Conservation (phyloP, 2,888 invertebrate species). For the Antheraea assamensis region DNA sequence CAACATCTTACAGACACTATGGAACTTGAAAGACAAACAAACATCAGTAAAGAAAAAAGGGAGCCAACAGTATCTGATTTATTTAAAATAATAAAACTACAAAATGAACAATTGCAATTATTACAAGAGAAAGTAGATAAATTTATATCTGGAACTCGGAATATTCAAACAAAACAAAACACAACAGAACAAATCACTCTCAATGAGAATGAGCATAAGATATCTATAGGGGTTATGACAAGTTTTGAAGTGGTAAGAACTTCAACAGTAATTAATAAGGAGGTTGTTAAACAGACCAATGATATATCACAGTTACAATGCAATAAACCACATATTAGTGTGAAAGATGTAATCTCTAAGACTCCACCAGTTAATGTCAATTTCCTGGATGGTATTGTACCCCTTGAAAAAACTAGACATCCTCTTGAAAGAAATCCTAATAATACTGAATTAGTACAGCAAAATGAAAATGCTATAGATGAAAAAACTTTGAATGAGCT, state of each 20-base stretch:
- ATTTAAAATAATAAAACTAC: slow-evolving; percentile 84
- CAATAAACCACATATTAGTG: slow-evolving; percentile 70
- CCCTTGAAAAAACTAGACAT: slow-evolving; percentile 39
- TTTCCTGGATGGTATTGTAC: slow-evolving; percentile 72
- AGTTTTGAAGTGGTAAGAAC: slow-evolving; percentile 85
- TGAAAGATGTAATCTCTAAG: slow-evolving; percentile 65
- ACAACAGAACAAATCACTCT: slow-evolving; percentile 58
- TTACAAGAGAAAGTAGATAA: slow-evolving; percentile 85
- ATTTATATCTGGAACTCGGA: slow-evolving; percentile 60
- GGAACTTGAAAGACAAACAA: slow-evolving; percentile 52
- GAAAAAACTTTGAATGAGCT: slow-evolving; percentile 73
- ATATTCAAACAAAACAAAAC: slow-evolving; percentile 47
- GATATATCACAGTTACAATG: slow-evolving; percentile 71
- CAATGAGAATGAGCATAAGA: slow-evolving; percentile 74
- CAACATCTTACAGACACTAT: slow-evolving; percentile 44
- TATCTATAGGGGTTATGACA: slow-evolving; percentile 88
- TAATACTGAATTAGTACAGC: slow-evolving; percentile 23
- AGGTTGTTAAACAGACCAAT: slow-evolving; percentile 55
- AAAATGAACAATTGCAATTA: slow-evolving; percentile 85
- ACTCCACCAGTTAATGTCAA: slow-evolving; percentile 59
- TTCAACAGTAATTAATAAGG: slow-evolving; percentile 74
- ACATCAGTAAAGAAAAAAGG: slow-evolving; percentile 61
- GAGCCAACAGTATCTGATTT: slow-evolving; percentile 83
- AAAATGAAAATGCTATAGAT: slow-evolving; percentile 45
- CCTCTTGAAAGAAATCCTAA: slow-evolving; percentile 13